Conservation (phyloP, 1,140 invertebrate species). For the Tetramorium simillimum region DNA sequence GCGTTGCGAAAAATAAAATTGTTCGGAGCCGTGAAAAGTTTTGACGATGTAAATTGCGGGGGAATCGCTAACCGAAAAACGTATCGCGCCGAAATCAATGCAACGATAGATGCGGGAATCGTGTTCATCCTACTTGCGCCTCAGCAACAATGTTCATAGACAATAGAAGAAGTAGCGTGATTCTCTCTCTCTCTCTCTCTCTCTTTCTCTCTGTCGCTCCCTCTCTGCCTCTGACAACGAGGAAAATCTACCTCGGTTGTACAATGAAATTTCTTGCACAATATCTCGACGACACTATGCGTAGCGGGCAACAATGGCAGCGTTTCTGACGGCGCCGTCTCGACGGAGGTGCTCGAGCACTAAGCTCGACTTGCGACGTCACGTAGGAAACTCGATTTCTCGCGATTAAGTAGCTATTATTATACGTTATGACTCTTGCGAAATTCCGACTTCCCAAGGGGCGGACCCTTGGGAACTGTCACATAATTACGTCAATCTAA, state of each 20-base stretch:
- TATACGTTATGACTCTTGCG: conserved; percentile 55
- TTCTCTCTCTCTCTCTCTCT: not conserved
- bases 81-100: conserved; percentile 19
- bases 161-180: conserved; percentile 36
- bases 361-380: conserved; percentile 19
- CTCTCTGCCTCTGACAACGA: not conserved
- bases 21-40: not conserved
- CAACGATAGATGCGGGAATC: conserved; percentile 29
- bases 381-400: conserved; percentile 57
- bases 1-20: not conserved
- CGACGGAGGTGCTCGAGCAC: conserved; percentile 17
- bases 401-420: conserved; percentile 61
- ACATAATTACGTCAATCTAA: conserved; percentile 31
- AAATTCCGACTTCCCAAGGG: not conserved
- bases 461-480: not conserved
- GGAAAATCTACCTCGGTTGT: not conserved
- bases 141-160: conserved; percentile 41
- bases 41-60: not conserved
- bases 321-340: conserved; percentile 24
- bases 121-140: conserved; percentile 28
- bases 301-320: conserved; percentile 41
- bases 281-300: conserved; percentile 6
- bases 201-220: not conserved
- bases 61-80: conserved; percentile 15
- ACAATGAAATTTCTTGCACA: conserved; percentile 61